Conservation (phyloP, 2,797 vertebrate genomes). For the Vespertilio murinus region DNA sequence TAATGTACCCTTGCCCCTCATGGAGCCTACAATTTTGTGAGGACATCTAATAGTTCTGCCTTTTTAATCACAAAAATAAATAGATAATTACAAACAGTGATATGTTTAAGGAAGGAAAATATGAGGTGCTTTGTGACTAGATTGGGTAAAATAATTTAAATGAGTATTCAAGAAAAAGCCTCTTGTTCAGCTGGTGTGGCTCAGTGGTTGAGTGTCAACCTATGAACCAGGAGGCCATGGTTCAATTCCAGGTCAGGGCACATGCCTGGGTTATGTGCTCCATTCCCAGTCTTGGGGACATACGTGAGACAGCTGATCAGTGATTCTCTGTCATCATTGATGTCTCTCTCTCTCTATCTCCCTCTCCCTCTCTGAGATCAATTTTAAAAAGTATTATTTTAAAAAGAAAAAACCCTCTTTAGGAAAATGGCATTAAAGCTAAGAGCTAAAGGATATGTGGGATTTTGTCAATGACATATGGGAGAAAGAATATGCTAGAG, state of each 20-base stretch:
- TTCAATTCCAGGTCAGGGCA: no score
- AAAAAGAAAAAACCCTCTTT: background rate
- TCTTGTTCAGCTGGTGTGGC: background rate
- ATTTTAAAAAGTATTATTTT: no score
- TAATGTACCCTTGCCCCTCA: background rate
- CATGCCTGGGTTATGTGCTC: no score
- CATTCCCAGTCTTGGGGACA: no score
- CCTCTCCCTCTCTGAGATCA: no score
- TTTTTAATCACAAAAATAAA: conserved; percentile 17
- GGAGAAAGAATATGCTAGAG: background rate
- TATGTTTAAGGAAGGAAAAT: background rate
- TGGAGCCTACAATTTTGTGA: background rate
- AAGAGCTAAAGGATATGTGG: background rate
- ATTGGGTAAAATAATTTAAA: background rate
- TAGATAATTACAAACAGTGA: background rate
- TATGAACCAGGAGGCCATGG: no score
- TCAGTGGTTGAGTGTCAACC: no score
- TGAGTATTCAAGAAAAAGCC: background rate
- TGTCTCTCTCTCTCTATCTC: no score
- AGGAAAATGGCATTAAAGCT: background rate
- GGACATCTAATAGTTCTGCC: background rate
- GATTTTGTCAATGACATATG: background rate
- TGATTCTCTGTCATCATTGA: no score
- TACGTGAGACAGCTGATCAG: no score
- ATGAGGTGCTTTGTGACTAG: background rate